phyloP scores from a whole-genome alignment of 1,140 invertebrate species.

The Rhynchophorus ferrugineus region DNA sequence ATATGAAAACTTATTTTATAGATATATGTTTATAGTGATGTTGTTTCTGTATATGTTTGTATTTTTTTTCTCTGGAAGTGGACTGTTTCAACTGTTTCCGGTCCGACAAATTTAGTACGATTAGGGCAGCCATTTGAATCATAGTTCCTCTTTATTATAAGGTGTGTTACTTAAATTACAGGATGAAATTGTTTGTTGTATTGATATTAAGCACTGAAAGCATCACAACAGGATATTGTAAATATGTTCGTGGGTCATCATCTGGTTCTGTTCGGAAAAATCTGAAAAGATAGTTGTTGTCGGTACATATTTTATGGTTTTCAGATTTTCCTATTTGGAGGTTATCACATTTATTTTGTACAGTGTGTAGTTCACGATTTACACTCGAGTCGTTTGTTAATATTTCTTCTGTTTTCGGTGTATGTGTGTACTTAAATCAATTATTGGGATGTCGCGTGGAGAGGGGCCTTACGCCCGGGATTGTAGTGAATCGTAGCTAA shows the following conservation, averaged over 20 bases:
- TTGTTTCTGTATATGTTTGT: slow-evolving; percentile 11
- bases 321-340: too few relatives aligned
- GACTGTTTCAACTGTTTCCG: too few relatives aligned
- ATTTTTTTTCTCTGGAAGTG: too few relatives aligned
- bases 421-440: neutral
- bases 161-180: slow-evolving; percentile 21
- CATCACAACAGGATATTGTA: neutral
- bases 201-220: neutral
- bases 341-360: neutral
- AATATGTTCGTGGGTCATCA: too few relatives aligned
- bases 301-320: too few relatives aligned
- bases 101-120: slow-evolving; percentile 12
- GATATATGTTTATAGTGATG: slow-evolving; percentile 12
- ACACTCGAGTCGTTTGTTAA: neutral
- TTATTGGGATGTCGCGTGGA: too few relatives aligned
- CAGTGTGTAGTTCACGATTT: neutral
- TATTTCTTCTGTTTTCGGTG: neutral
- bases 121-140: slow-evolving; percentile 12
- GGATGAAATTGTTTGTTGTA: neutral
- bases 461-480: too few relatives aligned
- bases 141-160: slow-evolving; percentile 20
- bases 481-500: too few relatives aligned
- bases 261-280: too few relatives aligned
- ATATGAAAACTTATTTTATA: slow-evolving; percentile 10
- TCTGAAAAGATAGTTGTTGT: too few relatives aligned